Percentiles rank a stretch among this genome's conserved stretches.
Evolutionary conservation across 2,888 invertebrate species (phyloP).

Genomic region (Anarsia innoxiella): DNA sequence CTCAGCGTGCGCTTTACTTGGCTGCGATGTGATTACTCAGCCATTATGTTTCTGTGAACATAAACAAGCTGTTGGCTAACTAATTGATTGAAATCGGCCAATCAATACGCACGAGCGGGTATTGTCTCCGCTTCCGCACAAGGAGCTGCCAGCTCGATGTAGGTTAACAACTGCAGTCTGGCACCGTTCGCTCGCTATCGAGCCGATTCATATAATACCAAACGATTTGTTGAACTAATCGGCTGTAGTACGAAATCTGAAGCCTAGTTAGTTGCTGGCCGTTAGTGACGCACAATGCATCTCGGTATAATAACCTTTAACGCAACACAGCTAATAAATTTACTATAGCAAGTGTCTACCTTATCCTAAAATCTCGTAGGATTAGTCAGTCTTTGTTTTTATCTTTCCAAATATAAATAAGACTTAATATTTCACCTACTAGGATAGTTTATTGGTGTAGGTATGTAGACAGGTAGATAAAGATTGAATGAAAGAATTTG

Average conservation of each 20-base stretch:
- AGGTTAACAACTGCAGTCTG: slow-evolving; percentile 45
- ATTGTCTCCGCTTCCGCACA: slow-evolving; percentile 39
- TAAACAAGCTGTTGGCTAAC: slow-evolving; percentile 12
- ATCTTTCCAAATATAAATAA: no score
- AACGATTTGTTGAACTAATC: background rate
- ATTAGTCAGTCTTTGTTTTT: no score
- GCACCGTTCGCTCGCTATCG: slow-evolving; percentile 23
- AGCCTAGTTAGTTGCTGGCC: no score
- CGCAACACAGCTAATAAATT: no score
- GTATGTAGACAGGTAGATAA: no score
- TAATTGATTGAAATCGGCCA: slow-evolving; percentile 9
- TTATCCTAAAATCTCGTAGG: no score
- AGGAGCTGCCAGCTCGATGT: slow-evolving; percentile 42
- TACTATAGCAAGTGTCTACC: no score
- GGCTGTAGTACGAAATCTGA: no score
- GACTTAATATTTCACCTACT: no score
- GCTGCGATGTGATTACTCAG: slow-evolving; percentile 1
- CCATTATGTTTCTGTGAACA: slow-evolving; percentile 10
- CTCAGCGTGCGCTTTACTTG: background rate
- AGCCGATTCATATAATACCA: background rate
- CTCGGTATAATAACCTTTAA: no score
- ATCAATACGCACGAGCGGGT: slow-evolving; percentile 22
- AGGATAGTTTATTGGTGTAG: no score
- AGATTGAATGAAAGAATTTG: background rate
- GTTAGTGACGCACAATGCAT: no score